Evolutionary conservation across 2,797 vertebrate genomes (phyloP).

Genomic region (Enteromius thamalakanensis): DNA sequence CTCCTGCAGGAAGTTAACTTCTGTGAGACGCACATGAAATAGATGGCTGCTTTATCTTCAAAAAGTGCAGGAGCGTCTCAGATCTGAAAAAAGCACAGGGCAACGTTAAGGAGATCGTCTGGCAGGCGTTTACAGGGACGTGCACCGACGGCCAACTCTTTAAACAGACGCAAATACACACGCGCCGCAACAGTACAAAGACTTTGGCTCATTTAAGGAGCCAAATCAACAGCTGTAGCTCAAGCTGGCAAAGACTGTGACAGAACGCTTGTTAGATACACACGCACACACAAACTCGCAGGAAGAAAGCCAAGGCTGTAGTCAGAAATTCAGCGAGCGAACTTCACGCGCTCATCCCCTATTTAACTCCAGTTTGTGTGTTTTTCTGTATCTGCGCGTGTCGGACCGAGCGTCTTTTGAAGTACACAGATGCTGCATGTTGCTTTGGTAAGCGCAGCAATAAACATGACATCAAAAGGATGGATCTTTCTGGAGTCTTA

Average conservation of each 20-base stretch:
- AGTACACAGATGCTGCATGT: slow-evolving; percentile 60
- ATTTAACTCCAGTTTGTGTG: slow-evolving; percentile 50
- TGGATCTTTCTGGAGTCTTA: slow-evolving; percentile 75
- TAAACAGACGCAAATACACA: slow-evolving; percentile 35
- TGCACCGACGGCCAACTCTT: slow-evolving; percentile 45
- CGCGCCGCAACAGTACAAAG: slow-evolving; percentile 54
- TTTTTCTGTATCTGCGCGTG: slow-evolving; percentile 49
- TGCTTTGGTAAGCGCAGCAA: slow-evolving; percentile 61
- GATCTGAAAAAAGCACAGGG: slow-evolving; percentile 49
- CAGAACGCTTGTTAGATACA: slow-evolving; percentile 53
- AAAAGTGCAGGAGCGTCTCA: slow-evolving; percentile 62
- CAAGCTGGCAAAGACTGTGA: slow-evolving; percentile 60
- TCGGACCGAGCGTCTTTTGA: slow-evolving; percentile 58
- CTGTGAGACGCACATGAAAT: slow-evolving; percentile 74
- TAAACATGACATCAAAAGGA: slow-evolving; percentile 81
- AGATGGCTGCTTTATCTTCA: slow-evolving; percentile 76
- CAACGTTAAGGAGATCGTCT: slow-evolving; percentile 50
- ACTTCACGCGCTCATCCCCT: slow-evolving; percentile 49
- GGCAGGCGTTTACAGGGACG: slow-evolving; percentile 48
- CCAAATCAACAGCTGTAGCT: slow-evolving; percentile 62
- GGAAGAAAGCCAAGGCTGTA: slow-evolving; percentile 56
- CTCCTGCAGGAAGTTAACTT: slow-evolving; percentile 73
- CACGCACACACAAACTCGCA: slow-evolving; percentile 29
- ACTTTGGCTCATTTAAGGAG: slow-evolving; percentile 60
- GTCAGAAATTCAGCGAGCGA: slow-evolving; percentile 57